These are phyloP conservation scores for Gerris buenoi DNA, from an alignment of 1,140 invertebrate species.

Conservation along the genomic window DNA sequence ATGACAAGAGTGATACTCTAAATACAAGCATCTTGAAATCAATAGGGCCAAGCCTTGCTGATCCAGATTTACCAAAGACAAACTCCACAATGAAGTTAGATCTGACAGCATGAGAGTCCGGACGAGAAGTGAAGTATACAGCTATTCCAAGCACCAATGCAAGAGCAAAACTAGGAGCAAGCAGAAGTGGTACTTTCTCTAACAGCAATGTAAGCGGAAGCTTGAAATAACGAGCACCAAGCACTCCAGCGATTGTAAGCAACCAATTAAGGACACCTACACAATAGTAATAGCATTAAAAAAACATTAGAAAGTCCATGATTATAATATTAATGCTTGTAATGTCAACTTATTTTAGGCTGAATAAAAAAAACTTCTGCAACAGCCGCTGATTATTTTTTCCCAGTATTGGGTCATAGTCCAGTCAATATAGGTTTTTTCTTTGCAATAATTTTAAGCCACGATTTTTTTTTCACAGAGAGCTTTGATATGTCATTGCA, in stretches of 20 bases:
- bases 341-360: too few relatives aligned
- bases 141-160: neutral
- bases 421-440: too few relatives aligned
- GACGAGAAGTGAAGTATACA: neutral
- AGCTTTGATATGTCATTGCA: too few relatives aligned
- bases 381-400: too few relatives aligned
- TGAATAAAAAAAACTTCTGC: too few relatives aligned
- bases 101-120: neutral
- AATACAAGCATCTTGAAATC: neutral
- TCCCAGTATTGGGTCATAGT: too few relatives aligned
- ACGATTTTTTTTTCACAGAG: too few relatives aligned
- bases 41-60: neutral
- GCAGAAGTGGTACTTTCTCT: neutral
- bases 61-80: neutral
- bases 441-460: too few relatives aligned
- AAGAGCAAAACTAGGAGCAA: neutral
- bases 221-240: neutral
- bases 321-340: too few relatives aligned
- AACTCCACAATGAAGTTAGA: neutral
- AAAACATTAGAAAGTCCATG: too few relatives aligned
- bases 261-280: neutral
- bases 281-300: too few relatives aligned
- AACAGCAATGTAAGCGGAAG: neutral
- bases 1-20: neutral
- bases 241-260: neutral